Evolutionary conservation across 2,797 vertebrate genomes (phyloP).

Genomic region (Mareca strepera): DNA sequence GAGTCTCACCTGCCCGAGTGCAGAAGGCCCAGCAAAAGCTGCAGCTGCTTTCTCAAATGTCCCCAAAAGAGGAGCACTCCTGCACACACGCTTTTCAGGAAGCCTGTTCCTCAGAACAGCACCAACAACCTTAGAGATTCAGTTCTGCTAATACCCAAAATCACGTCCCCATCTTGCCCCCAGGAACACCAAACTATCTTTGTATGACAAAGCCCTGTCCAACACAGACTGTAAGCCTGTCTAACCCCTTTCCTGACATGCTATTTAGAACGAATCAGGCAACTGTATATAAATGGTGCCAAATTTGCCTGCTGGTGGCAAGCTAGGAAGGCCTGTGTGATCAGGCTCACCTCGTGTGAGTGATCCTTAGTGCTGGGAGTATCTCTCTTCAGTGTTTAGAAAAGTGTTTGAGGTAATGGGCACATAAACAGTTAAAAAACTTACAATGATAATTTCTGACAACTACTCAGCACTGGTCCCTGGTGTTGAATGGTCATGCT

Average conservation of each 20-base stretch:
- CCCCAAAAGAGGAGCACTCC: neutral
- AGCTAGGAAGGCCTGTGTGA: neutral
- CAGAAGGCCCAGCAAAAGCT: neutral
- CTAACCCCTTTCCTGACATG: neutral
- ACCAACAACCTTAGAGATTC: neutral
- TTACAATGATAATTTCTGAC: neutral
- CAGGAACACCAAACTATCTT: neutral
- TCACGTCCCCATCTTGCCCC: neutral
- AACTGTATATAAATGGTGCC: neutral
- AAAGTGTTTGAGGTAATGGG: neutral
- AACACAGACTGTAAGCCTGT: accelerated
- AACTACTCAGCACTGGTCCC: neutral
- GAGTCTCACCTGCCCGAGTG: neutral
- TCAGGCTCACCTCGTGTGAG: neutral
- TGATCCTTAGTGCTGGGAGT: neutral
- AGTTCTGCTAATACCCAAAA: neutral
- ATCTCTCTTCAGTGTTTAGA: neutral
- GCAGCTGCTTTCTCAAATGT: neutral
- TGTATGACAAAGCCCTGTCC: neutral
- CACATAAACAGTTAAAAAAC: neutral
- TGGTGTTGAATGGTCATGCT: neutral
- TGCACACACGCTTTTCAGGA: neutral
- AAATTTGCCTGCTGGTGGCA: neutral
- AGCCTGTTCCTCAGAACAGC: neutral
- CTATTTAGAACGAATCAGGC: neutral